Evolutionary conservation across 2,113 vertebrate species (phyloP).

Genomic region (Glaucomys volans): DNA sequence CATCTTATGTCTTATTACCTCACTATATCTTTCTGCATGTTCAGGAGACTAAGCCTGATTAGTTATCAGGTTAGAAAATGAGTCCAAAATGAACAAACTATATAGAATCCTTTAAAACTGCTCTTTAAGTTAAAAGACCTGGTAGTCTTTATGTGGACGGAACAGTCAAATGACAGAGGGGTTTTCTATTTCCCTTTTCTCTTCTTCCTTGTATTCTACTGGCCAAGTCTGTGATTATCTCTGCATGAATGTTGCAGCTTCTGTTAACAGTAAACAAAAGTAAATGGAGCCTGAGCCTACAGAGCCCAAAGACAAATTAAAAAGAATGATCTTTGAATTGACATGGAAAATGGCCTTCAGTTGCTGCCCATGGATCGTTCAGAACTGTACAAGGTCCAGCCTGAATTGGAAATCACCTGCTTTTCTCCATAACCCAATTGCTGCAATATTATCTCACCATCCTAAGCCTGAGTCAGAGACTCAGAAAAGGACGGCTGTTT

Average conservation of each 20-base stretch:
- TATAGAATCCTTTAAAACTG: slow-evolving; percentile 1
- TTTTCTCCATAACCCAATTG: slow-evolving; percentile 62
- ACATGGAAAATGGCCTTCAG: slow-evolving; percentile 68
- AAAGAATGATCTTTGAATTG: slow-evolving; percentile 61
- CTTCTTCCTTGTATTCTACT: slow-evolving; percentile 57
- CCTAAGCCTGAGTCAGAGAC: slow-evolving; percentile 64
- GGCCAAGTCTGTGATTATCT: slow-evolving; percentile 77
- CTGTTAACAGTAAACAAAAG: slow-evolving; percentile 80
- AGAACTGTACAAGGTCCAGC: slow-evolving; percentile 8
- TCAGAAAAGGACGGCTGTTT: slow-evolving; percentile 71
- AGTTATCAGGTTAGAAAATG: slow-evolving; percentile 38
- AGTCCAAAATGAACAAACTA: slow-evolving; percentile 50
- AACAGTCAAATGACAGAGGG: slow-evolving; percentile 49
- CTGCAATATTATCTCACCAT: slow-evolving; percentile 58
- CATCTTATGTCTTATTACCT: slow-evolving; percentile 83
- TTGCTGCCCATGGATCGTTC: neutral
- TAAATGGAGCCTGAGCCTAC: slow-evolving; percentile 60
- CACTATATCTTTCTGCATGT: slow-evolving; percentile 52
- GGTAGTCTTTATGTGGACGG: slow-evolving; percentile 23
- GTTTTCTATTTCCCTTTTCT: slow-evolving; percentile 63
- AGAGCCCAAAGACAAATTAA: slow-evolving; percentile 68
- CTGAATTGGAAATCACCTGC: slow-evolving; percentile 56
- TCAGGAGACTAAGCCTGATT: slow-evolving; percentile 36
- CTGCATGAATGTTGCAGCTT: slow-evolving; percentile 80
- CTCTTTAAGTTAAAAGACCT: slow-evolving; percentile 45